A percentile compares a stretch with the other conserved stretches of the same genome.
Evolutionary conservation across 2,888 invertebrate species (phyloP).

Genomic region (Drosophila neotestacea): DNA sequence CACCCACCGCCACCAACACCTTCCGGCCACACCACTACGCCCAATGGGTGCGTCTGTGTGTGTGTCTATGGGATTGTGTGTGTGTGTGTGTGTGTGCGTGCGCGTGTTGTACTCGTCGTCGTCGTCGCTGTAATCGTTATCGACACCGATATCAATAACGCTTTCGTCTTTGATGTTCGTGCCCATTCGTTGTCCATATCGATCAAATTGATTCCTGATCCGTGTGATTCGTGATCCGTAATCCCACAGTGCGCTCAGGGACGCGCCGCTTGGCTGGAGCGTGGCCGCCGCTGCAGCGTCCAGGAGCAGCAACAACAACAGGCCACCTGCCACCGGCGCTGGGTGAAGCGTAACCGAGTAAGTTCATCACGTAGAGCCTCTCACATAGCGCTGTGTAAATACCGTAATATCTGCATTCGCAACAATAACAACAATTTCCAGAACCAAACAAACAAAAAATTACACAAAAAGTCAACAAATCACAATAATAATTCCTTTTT

Average conservation of each 20-base stretch:
- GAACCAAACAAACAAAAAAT: not conserved
- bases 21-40: slow-evolving; percentile 46
- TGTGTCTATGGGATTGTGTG: slow-evolving; percentile 3
- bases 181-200: slow-evolving; percentile 53
- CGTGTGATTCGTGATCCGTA: slow-evolving; percentile 5
- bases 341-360: slow-evolving; percentile 95
- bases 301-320: slow-evolving; percentile 89
- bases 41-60: not conserved
- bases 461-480: slow-evolving; percentile 2
- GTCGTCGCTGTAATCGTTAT: slow-evolving; percentile 51
- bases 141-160: slow-evolving; percentile 22
- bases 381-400: slow-evolving; percentile 23
- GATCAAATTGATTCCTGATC: slow-evolving; percentile 25
- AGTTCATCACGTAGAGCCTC: slow-evolving; percentile 71
- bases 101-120: slow-evolving; percentile 39
- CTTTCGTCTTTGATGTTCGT: slow-evolving; percentile 55
- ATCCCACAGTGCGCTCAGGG: slow-evolving; percentile 90
- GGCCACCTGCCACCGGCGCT: slow-evolving; percentile 89
- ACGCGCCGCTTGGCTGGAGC: slow-evolving; percentile 93
- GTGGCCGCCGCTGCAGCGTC: slow-evolving; percentile 88
- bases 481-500: slow-evolving; percentile 1
- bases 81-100: slow-evolving; percentile 37
- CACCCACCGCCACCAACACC: slow-evolving; percentile 51
- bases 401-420: slow-evolving; percentile 8
- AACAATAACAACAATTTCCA: slow-evolving; percentile 1